phyloP scores from a whole-genome alignment of 1,140 invertebrate genomes.

The Diabrotica undecimpunctata region DNA sequence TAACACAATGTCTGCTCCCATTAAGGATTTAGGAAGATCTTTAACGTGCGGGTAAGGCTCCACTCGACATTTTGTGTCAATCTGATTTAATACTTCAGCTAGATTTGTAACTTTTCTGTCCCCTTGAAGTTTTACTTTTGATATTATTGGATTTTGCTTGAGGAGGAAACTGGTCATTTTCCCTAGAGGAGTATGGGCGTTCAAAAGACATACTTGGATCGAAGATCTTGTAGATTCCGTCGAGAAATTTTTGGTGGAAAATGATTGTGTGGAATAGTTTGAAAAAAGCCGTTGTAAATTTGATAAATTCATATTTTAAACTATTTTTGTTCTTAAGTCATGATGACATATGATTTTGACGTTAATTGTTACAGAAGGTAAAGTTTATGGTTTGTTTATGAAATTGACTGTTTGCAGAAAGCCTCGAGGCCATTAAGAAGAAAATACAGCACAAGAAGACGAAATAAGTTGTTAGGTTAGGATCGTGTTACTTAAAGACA shows the following conservation, averaged over 20 bases:
- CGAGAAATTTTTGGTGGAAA: neutral
- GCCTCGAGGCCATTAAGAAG: no score
- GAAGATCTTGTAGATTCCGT: conserved; percentile 22
- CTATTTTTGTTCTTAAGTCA: neutral
- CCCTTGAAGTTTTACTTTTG: conserved; percentile 38
- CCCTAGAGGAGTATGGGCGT: conserved; percentile 35
- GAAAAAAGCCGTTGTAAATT: neutral
- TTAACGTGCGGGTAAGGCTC: conserved; percentile 26
- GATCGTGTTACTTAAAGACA: no score
- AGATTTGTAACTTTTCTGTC: conserved; percentile 26
- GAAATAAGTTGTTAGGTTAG: no score
- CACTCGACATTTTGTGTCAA: conserved; percentile 41
- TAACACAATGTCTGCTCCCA: conserved; percentile 41
- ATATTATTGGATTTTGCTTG: conserved; percentile 43
- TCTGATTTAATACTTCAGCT: conserved; percentile 36
- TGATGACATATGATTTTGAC: neutral
- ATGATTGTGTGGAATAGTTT: neutral
- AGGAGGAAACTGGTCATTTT: conserved; percentile 34
- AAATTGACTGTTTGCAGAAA: no score
- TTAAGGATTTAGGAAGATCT: conserved; percentile 30
- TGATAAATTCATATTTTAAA: neutral
- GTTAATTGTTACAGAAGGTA: no score
- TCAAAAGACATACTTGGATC: conserved; percentile 38
- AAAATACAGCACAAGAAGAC: no score
- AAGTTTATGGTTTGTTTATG: no score